Conservation (phyloP, 1,140 invertebrate genomes). For the Geopemphigus sp. region DNA sequence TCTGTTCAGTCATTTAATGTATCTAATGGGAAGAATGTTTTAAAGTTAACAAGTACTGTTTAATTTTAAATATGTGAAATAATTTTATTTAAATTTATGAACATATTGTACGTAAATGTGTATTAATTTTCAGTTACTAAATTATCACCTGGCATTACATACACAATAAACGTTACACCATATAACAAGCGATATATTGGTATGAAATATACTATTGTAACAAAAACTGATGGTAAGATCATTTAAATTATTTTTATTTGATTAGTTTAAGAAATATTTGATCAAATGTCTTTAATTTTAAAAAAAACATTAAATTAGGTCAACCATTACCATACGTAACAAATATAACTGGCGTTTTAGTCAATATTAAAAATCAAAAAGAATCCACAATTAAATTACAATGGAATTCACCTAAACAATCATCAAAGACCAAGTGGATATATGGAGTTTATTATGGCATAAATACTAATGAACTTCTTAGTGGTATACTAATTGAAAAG, state of each 20-base stretch:
- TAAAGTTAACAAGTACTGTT: constrained; percentile 54
- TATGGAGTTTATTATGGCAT: constrained; percentile 68
- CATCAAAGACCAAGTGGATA: constrained; percentile 60
- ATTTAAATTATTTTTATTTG: not conserved
- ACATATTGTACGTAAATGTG: no score
- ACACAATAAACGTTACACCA: constrained; percentile 61
- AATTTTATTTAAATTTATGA: not conserved
- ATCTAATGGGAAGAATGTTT: constrained; percentile 52
- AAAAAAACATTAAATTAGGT: constrained; percentile 52
- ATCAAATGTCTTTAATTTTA: not conserved
- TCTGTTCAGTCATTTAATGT: constrained; percentile 51
- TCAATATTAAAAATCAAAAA: constrained; percentile 60
- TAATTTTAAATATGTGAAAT: not conserved
- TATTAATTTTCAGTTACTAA: constrained; percentile 58
- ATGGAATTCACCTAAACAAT: constrained; percentile 64
- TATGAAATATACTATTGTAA: constrained; percentile 18
- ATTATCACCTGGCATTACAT: constrained; percentile 61
- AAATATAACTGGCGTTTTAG: constrained; percentile 58
- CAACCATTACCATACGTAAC: constrained; percentile 58
- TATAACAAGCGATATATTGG: constrained; percentile 23
- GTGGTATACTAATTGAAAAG: constrained; percentile 51
- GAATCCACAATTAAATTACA: constrained; percentile 62
- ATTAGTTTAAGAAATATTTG: constrained; percentile 29
- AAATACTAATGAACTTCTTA: constrained; percentile 41
- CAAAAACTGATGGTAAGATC: constrained; percentile 32